Evolutionary conservation across 2,113 vertebrate genomes (phyloP).

Genomic region (Bujurquina vittata): DNA sequence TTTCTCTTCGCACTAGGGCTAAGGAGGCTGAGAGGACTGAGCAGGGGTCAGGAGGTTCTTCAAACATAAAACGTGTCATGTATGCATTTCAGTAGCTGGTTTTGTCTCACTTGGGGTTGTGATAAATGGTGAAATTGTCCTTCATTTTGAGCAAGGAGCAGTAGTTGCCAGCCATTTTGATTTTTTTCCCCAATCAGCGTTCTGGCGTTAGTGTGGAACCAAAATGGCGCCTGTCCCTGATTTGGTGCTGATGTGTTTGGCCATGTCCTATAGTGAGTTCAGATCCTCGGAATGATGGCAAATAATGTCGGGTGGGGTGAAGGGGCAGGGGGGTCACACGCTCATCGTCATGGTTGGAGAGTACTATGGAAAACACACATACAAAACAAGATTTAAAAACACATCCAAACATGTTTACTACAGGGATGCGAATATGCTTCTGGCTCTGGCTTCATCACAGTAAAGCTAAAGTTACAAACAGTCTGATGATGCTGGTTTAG

Average conservation of each 20-base stretch:
- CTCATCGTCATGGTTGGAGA: constrained; percentile 99
- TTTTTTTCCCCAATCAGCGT: constrained; percentile 58
- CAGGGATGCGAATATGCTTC: not conserved
- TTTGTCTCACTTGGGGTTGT: constrained; percentile 80
- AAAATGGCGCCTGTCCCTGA: constrained; percentile 77
- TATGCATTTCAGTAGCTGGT: constrained; percentile 88
- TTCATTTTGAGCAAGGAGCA: constrained; percentile 93
- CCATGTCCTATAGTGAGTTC: constrained; percentile 90
- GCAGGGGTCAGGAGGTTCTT: constrained; percentile 12
- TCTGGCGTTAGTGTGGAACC: constrained; percentile 67
- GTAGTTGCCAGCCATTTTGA: constrained; percentile 83
- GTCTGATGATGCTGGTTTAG: not conserved
- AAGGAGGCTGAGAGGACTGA: constrained; percentile 25
- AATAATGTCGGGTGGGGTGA: constrained; percentile 79
- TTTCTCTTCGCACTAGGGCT: constrained; percentile 43
- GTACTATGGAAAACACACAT: constrained; percentile 82
- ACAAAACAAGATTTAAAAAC: constrained; percentile 57
- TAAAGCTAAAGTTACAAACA: not conserved
- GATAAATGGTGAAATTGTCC: constrained; percentile 85
- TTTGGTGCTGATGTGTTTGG: constrained; percentile 87
- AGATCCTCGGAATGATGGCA: constrained; percentile 92
- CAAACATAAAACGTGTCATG: constrained; percentile 79
- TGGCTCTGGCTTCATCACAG: not conserved
- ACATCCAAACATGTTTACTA: not conserved
- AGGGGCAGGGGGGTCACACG: constrained; percentile 87